These are phyloP conservation scores for Camelus bactrianus DNA, from an alignment of 2,113 vertebrate genomes.

Conservation along the genomic window DNA sequence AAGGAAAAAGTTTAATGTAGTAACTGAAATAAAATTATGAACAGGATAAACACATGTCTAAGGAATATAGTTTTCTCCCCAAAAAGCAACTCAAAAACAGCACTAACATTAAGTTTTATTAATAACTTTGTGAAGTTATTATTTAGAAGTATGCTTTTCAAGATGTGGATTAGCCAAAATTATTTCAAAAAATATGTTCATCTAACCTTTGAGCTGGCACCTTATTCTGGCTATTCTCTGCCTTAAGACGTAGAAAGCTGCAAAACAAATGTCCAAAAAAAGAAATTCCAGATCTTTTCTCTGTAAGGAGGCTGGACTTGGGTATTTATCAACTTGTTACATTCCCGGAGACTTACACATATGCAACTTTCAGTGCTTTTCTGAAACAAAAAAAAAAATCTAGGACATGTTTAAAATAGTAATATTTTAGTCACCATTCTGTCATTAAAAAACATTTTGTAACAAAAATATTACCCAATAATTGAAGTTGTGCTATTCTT, in stretches of 20 bases:
- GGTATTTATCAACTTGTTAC: slow-evolving; percentile 90
- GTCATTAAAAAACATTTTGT: slow-evolving; percentile 80
- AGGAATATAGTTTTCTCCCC: slow-evolving; percentile 13
- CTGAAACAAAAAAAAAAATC: slow-evolving; percentile 89
- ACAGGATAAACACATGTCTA: slow-evolving; percentile 31
- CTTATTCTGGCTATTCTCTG: slow-evolving; percentile 98
- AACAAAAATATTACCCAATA: slow-evolving; percentile 77
- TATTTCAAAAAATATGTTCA: slow-evolving; percentile 94
- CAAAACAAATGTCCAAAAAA: slow-evolving; percentile 99
- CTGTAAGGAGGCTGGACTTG: slow-evolving; percentile 90
- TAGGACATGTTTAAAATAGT: slow-evolving; percentile 89
- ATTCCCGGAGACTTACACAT: slow-evolving; percentile 91
- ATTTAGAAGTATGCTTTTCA: slow-evolving; percentile 87
- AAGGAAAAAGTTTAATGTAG: slow-evolving; percentile 35
- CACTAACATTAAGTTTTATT: slow-evolving; percentile 61
- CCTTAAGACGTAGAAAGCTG: slow-evolving; percentile 99
- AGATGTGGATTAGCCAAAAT: slow-evolving; percentile 89
- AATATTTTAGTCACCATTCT: slow-evolving; percentile 85
- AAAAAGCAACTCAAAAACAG: slow-evolving; percentile 45
- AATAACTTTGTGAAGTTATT: slow-evolving; percentile 74
- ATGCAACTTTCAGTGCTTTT: slow-evolving; percentile 89
- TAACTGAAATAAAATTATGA: slow-evolving; percentile 61
- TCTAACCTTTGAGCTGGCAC: slow-evolving; percentile 99
- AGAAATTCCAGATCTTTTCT: slow-evolving; percentile 91
- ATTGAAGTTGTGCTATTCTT: slow-evolving; percentile 86